Evolutionary conservation across 2,797 vertebrate species (phyloP), one percentile per base, ranked within the genome.

Genomic region (Cossypha caffra): DNA sequence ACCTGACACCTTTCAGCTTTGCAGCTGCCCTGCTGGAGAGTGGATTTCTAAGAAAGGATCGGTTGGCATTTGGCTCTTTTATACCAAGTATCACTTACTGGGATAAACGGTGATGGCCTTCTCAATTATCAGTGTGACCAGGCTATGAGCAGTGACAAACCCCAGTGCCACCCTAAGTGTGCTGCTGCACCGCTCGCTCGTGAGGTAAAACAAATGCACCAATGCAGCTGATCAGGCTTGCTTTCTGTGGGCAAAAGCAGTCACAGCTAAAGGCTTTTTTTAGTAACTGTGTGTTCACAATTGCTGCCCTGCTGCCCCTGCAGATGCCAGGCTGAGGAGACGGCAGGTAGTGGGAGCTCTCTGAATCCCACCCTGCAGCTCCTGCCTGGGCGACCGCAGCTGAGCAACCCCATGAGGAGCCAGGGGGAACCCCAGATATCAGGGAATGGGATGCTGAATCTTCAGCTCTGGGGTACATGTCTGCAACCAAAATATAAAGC

Each of bases 91-190:
- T 67, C 14, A 4, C 14, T 91, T 66, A 13, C 33, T 43, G 59
- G 33, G 21, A n/a, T 48, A 83, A 77, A 77, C 25, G 42, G 12
- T 26, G 38, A 24, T 37, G 29, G 25, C 35, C 17, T 58, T 40
- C 78, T 73, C 17, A 0, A 88, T 64, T 52, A 24, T 38, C 76
- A 58, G 50, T 1, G 0, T 40, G 42, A 67, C 24, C 23, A 59
- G 68, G 20, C 40, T 0, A 0, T 5, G 23, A 69, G 59, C 63
- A 51, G 52, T 1, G 4, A 11, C 16, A 24, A 69, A 37, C 14
- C 18, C 20, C 3, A 11, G 42, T 51, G 58, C 55, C 54, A 21
- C 26, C 54, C 13, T 13, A 13, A 13, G 37, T 13, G 0, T 33
- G 51, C 20, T 71, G 43, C 58, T 54, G 47, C 77, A 21, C 51